Conservation (phyloP, 92 coral and sea anemone genomes). For the Zoanthus sociatus region DNA sequence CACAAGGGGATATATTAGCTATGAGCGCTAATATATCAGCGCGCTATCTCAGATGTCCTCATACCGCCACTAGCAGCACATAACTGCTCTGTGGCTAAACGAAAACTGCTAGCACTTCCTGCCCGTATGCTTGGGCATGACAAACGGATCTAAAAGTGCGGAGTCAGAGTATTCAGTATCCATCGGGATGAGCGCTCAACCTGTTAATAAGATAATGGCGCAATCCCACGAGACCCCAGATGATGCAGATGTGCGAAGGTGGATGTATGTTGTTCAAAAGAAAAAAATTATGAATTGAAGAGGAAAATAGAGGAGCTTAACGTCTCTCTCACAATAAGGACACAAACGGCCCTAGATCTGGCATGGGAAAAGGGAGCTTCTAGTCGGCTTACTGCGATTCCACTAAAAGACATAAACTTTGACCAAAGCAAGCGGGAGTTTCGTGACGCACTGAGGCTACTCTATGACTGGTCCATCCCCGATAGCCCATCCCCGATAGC, state of each 20-base stretch:
- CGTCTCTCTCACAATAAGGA: slow-evolving; percentile 19
- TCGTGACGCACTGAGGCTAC: slow-evolving; percentile 8
- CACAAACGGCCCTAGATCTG: slow-evolving; percentile 37
- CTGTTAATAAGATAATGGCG: slow-evolving; percentile 37
- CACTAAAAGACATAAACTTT: slow-evolving; percentile 41
- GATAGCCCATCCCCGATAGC: slow-evolving; percentile 27
- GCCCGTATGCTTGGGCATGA: slow-evolving; percentile 48
- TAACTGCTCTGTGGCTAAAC: slow-evolving; percentile 11
- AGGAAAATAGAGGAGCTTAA: slow-evolving; percentile 1
- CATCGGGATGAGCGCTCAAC: slow-evolving; percentile 46
- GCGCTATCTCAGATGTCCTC: slow-evolving; percentile 34
- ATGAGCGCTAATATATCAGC: too few relatives aligned
- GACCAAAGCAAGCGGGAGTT: slow-evolving; percentile 43
- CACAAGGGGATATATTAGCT: too few relatives aligned
- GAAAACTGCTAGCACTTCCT: slow-evolving; percentile 50
- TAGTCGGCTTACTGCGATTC: slow-evolving; percentile 48
- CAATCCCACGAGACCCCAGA: slow-evolving; percentile 52
- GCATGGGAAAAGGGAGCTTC: slow-evolving; percentile 51
- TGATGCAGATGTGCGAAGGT: slow-evolving; percentile 34
- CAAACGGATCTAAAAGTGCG: slow-evolving; percentile 38
- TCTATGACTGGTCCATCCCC: background rate
- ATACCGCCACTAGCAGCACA: slow-evolving; percentile 49
- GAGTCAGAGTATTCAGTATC: slow-evolving; percentile 42
- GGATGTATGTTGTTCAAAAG: background rate
- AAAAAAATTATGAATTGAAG: too few relatives aligned